Evolutionary conservation across 2,113 vertebrate species (phyloP).

Genomic region (Gallinago jamesoni): DNA sequence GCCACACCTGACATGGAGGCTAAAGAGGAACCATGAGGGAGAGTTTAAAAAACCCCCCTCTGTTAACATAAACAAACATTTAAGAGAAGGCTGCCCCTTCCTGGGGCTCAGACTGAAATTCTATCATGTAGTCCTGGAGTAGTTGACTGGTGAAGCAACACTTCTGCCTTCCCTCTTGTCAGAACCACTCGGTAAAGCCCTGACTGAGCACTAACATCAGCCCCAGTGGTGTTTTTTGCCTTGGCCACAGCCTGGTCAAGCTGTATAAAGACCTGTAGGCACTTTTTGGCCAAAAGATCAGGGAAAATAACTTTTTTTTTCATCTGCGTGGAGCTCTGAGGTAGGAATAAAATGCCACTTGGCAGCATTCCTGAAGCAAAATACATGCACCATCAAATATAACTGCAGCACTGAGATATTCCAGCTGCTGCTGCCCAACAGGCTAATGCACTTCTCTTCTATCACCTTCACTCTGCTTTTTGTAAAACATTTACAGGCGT

Average conservation of each 20-base stretch:
- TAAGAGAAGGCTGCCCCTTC: background rate
- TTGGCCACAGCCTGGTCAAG: background rate
- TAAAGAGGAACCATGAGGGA: background rate
- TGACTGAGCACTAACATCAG: background rate
- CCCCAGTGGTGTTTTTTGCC: background rate
- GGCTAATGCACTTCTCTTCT: background rate
- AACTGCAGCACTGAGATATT: conserved; percentile 4
- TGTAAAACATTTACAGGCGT: background rate
- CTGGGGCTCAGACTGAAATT: background rate
- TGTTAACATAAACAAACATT: background rate
- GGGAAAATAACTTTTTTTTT: conserved; percentile 1
- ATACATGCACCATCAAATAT: background rate
- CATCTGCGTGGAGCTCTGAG: background rate
- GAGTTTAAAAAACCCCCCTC: background rate
- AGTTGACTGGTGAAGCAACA: background rate
- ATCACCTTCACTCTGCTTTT: background rate
- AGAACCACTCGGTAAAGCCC: background rate
- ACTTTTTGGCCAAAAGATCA: background rate
- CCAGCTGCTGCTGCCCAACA: background rate
- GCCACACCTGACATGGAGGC: background rate
- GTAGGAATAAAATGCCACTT: conserved; percentile 39
- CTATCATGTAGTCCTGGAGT: background rate
- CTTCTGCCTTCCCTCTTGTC: background rate
- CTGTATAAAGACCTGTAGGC: background rate
- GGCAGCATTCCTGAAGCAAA: conserved; percentile 21